phyloP scores from a whole-genome alignment of 2,113 vertebrate species.

The Myodes glareolus region DNA sequence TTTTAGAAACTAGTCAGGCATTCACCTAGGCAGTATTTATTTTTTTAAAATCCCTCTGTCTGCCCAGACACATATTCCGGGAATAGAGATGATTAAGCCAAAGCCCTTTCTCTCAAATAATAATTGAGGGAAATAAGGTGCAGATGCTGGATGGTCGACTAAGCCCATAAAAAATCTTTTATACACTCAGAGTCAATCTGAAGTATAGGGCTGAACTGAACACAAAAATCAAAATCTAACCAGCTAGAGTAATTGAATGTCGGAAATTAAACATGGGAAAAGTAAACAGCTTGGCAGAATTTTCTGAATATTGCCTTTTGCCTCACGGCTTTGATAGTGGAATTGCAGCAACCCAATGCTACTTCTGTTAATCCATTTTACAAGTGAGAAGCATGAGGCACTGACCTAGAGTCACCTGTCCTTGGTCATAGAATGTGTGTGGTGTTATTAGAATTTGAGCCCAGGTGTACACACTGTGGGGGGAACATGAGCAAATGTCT shows the following conservation, averaged over 20 bases:
- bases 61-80: constrained; percentile 27
- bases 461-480: not conserved
- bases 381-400: not conserved
- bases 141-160: not conserved
- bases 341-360: not conserved
- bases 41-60: not conserved
- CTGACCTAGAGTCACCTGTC: not conserved
- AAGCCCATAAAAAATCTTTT: not conserved
- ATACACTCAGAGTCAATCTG: not conserved
- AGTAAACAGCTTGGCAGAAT: not conserved
- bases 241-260: not conserved
- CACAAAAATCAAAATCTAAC: not conserved
- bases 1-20: constrained; percentile 47
- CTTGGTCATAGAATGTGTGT: not conserved
- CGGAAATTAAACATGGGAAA: not conserved
- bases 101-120: not conserved
- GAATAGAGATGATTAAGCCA: constrained; percentile 29
- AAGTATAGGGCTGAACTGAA: not conserved
- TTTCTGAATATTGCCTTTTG: not conserved
- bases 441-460: not conserved
- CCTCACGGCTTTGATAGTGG: not conserved
- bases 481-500: not conserved
- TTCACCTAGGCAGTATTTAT: constrained; percentile 47
- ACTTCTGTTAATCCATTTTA: not conserved
- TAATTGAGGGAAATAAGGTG: not conserved